Evolutionary conservation across 2,797 vertebrate species (phyloP).

Genomic region (Gymnodraco acuticeps): DNA sequence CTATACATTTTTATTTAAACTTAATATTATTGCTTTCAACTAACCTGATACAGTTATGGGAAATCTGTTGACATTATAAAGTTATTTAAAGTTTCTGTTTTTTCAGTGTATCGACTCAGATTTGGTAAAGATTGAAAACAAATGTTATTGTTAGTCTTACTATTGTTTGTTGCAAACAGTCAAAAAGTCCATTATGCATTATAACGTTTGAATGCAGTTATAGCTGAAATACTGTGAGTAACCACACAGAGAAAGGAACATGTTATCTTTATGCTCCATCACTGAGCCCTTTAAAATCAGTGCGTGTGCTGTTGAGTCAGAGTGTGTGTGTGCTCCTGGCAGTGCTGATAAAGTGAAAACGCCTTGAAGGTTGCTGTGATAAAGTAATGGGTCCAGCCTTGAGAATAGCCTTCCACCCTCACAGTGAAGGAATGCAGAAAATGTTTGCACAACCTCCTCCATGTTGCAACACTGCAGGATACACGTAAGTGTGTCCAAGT

Average conservation of each 20-base stretch:
- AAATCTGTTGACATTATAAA: too few relatives aligned
- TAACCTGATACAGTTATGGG: too few relatives aligned
- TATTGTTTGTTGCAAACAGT: too few relatives aligned
- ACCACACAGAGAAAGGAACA: not conserved
- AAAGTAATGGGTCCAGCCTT: slow-evolving; percentile 42
- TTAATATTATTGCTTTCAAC: too few relatives aligned
- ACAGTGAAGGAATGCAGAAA: slow-evolving; percentile 75
- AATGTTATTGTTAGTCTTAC: too few relatives aligned
- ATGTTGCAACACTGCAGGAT: slow-evolving; percentile 59
- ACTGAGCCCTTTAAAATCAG: slow-evolving; percentile 10
- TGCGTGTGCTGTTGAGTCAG: slow-evolving; percentile 1
- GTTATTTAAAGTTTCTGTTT: too few relatives aligned
- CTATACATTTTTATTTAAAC: too few relatives aligned
- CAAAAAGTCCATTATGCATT: not conserved
- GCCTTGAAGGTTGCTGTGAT: slow-evolving; percentile 68
- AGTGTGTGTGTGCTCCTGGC: slow-evolving; percentile 24
- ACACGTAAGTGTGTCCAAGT: slow-evolving; percentile 34
- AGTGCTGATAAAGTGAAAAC: slow-evolving; percentile 59
- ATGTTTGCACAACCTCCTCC: slow-evolving; percentile 75
- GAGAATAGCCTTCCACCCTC: slow-evolving; percentile 54
- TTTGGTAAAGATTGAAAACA: too few relatives aligned
- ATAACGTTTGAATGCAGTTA: not conserved
- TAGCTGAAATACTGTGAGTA: slow-evolving; percentile 2
- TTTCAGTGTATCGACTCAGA: too few relatives aligned
- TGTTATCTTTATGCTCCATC: not conserved